Percentiles rank a stretch among this genome's conserved stretches.
Conservation (phyloP, 2,797 vertebrate genomes). For the Fundulus diaphanus region DNA sequence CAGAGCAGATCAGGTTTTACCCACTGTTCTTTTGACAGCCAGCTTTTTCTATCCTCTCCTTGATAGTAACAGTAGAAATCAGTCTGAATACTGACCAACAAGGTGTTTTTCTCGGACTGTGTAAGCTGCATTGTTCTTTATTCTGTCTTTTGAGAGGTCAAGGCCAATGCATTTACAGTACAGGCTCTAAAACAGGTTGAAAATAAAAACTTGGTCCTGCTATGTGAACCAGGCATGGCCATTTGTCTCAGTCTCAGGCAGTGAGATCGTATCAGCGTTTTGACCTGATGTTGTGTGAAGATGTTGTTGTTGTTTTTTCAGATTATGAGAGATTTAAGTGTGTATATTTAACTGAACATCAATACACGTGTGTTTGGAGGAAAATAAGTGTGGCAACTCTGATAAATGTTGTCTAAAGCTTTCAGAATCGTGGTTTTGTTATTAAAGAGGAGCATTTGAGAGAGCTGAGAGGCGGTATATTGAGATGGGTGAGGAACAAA, state of each 20-base stretch:
- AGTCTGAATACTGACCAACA: neutral
- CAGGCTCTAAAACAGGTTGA: neutral
- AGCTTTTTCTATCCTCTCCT: neutral
- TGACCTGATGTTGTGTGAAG: neutral
- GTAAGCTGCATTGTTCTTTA: neutral
- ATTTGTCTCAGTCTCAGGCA: neutral
- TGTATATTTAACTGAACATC: neutral
- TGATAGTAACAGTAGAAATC: neutral
- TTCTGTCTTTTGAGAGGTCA: neutral
- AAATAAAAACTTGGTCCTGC: neutral
- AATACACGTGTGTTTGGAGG: neutral
- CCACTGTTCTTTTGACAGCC: neutral
- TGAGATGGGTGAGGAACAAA: too few relatives aligned
- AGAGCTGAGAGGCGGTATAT: too few relatives aligned
- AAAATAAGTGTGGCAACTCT: neutral
- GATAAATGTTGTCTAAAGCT: neutral
- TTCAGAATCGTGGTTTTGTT: neutral
- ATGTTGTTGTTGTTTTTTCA: neutral
- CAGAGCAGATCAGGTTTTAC: neutral
- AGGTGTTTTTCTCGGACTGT: neutral
- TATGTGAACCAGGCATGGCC: slow-evolving; percentile 1
- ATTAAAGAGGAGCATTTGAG: neutral
- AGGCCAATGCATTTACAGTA: neutral
- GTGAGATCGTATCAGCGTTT: neutral
- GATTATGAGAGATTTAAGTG: neutral